Conservation (phyloP, 2,113 vertebrate species). For the Geococcyx californianus region DNA sequence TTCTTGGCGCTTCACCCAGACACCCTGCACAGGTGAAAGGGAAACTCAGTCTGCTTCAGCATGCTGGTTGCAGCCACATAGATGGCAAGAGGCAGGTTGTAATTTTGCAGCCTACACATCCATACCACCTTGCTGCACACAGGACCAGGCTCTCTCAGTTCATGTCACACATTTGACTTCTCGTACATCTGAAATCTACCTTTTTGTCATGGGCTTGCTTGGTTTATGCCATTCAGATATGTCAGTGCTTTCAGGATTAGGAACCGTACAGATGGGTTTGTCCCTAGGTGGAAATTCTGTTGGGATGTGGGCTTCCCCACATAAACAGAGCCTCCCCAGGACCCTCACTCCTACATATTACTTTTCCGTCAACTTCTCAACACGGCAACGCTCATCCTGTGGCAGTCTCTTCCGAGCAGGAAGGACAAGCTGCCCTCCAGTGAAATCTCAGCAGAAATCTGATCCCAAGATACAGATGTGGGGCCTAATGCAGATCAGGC, state of each 20-base stretch:
- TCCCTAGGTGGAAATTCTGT: background rate
- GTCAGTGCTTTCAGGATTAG: background rate
- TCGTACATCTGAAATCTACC: background rate
- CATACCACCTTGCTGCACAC: rapidly evolving
- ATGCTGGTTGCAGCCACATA: background rate
- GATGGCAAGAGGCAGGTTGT: background rate
- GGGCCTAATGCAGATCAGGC: background rate
- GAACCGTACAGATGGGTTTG: background rate
- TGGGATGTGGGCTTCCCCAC: background rate
- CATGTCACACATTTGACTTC: background rate
- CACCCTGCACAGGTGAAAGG: background rate
- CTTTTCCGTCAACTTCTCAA: background rate
- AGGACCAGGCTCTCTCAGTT: rapidly evolving
- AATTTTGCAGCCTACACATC: background rate
- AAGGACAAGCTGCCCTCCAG: background rate
- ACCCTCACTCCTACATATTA: rapidly evolving
- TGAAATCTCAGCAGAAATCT: background rate
- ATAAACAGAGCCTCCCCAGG: rapidly evolving
- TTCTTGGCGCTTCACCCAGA: background rate
- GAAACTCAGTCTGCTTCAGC: background rate
- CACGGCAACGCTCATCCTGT: background rate
- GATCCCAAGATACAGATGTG: background rate
- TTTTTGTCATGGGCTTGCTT: background rate
- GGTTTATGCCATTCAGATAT: background rate
- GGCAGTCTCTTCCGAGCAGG: background rate